Percentiles rank a stretch among this genome's conserved stretches.
Conservation (phyloP, 2,888 invertebrate species). For the Zaprionus obscuricornis region DNA sequence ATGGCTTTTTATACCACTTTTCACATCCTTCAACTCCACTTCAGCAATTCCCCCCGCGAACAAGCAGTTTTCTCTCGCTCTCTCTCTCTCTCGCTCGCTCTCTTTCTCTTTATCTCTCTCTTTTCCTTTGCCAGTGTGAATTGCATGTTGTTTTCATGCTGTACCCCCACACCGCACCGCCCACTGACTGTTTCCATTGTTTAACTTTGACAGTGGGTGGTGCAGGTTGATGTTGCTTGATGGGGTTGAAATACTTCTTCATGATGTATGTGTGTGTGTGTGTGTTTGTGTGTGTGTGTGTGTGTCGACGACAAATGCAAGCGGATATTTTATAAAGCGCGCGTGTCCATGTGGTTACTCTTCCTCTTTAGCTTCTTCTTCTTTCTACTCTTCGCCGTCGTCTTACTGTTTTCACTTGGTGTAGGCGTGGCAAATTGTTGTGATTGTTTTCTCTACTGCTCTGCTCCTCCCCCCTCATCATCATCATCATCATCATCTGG, state of each 20-base stretch:
- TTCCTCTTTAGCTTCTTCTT: constrained; percentile 1
- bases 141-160: no score
- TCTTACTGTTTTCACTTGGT: constrained; percentile 12
- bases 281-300: constrained; percentile 42
- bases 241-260: no score
- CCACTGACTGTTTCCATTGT: no score
- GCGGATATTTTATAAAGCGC: constrained; percentile 54
- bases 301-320: constrained; percentile 54
- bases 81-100: constrained; percentile 5
- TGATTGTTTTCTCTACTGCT: constrained; percentile 57
- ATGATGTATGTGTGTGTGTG: constrained; percentile 4
- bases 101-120: no score
- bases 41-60: no score
- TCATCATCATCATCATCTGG: no score
- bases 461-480: not conserved
- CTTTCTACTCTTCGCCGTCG: constrained; percentile 4
- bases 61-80: no score
- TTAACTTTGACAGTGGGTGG: constrained; percentile 6
- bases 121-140: no score
- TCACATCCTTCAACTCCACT: constrained; percentile 11
- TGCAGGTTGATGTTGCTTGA: no score
- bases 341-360: constrained; percentile 69
- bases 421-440: constrained; percentile 76
- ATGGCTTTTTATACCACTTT: constrained; percentile 69
- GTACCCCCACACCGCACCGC: no score